Evolutionary conservation across 2,113 vertebrate genomes (phyloP).

Genomic region (Ctenodactylus gundi): DNA sequence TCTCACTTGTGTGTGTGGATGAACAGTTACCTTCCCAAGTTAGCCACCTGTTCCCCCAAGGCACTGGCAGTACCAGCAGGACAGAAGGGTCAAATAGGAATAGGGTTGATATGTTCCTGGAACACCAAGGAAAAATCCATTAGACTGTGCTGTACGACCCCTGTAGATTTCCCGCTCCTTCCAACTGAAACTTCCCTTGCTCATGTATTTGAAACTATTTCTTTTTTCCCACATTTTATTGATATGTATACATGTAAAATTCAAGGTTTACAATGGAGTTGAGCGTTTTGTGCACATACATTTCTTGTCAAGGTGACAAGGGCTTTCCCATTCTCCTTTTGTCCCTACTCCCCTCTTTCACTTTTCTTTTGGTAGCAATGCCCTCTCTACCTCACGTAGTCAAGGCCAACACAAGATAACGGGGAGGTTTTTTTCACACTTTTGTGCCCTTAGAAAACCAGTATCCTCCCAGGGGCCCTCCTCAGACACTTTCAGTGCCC

Average conservation of each 20-base stretch:
- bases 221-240: no score
- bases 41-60: not conserved
- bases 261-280: no score
- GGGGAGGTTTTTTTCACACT: not conserved
- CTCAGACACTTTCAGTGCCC: not conserved
- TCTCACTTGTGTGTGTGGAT: not conserved
- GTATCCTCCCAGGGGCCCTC: not conserved
- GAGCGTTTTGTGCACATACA: no score
- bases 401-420: not conserved
- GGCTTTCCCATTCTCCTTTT: no score
- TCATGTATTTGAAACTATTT: no score
- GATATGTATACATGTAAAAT: no score
- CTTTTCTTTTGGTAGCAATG: not conserved
- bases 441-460: not conserved
- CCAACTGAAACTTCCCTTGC: not conserved
- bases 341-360: no score
- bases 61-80: no score
- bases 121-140: not conserved
- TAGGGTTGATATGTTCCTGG: not conserved
- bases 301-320: no score
- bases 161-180: no score
- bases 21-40: no score
- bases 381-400: accelerated
- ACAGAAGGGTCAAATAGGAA: not conserved
- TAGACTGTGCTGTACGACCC: accelerated